Percentiles rank a stretch among this genome's conserved stretches.
Conservation (phyloP, 2,113 vertebrate species). For the Aviceda subcristata region DNA sequence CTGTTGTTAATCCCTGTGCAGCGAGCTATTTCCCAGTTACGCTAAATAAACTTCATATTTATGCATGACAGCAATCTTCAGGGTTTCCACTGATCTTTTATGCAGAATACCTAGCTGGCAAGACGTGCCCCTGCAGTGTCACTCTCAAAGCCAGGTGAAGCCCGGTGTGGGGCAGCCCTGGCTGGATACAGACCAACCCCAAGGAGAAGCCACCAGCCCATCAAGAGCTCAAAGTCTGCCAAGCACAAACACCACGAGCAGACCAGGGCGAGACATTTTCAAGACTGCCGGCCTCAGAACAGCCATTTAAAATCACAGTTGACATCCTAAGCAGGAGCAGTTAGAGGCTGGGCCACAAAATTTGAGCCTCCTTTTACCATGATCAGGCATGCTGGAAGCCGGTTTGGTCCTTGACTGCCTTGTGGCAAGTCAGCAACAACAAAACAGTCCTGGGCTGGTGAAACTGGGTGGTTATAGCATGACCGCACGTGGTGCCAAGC, state of each 20-base stretch:
- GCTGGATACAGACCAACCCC: neutral
- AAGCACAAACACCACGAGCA: neutral
- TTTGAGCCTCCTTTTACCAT: neutral
- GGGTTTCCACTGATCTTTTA: neutral
- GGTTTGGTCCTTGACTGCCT: neutral
- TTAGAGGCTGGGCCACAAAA: neutral
- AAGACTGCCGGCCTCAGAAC: neutral
- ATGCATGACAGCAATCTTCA: fast-evolving
- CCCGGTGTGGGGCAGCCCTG: neutral
- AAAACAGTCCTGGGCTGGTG: neutral
- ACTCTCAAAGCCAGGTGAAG: neutral
- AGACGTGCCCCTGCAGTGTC: too few relatives aligned
- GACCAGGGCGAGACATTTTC: neutral
- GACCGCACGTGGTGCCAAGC: neutral
- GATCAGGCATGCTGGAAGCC: fast-evolving
- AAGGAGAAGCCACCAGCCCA: neutral
- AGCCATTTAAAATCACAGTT: neutral
- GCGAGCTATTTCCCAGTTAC: neutral
- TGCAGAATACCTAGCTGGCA: neutral
- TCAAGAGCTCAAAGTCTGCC: fast-evolving
- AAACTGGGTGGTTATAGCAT: neutral
- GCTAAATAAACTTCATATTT: neutral
- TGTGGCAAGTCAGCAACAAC: neutral
- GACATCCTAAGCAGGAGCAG: neutral
- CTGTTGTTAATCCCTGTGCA: neutral